Percentiles rank a stretch among this genome's conserved stretches.
These are phyloP conservation scores for Penaeus vannamei DNA, from an alignment of 1,140 invertebrate species.

Conservation along the genomic window DNA sequence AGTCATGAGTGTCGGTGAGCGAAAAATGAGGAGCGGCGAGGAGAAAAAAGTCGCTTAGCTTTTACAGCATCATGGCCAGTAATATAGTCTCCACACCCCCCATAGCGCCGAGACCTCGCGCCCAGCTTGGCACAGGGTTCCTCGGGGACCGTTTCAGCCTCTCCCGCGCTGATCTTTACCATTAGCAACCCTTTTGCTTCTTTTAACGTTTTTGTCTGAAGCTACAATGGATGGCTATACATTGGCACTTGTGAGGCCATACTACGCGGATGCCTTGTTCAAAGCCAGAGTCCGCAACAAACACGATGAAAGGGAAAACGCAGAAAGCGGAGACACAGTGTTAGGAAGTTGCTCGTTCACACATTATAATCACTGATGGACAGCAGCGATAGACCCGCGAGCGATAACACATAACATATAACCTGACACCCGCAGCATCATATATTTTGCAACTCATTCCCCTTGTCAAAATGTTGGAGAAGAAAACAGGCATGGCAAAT, in stretches of 20 bases:
- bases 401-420: slow-evolving; percentile 64
- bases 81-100: slow-evolving; percentile 62
- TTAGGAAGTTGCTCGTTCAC: slow-evolving; percentile 65
- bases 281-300: too few species aligned
- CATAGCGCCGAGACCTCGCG: slow-evolving; percentile 38
- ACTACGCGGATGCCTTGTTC: too few species aligned
- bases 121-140: slow-evolving; percentile 24
- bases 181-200: too few species aligned
- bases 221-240: too few species aligned
- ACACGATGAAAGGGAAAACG: too few species aligned
- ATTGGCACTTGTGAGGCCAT: too few species aligned
- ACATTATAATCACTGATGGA: slow-evolving; percentile 66
- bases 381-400: slow-evolving; percentile 58
- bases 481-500: slow-evolving; percentile 54
- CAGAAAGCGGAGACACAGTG: neutral
- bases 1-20: slow-evolving; percentile 24
- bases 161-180: too few species aligned
- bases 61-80: slow-evolving; percentile 64
- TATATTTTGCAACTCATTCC: slow-evolving; percentile 63
- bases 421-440: slow-evolving; percentile 60
- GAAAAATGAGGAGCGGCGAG: slow-evolving; percentile 19
- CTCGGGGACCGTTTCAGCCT: slow-evolving; percentile 21
- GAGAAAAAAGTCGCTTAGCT: slow-evolving; percentile 52
- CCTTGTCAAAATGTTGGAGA: slow-evolving; percentile 55
- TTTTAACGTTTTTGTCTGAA: too few species aligned